Evolutionary conservation across 2,888 invertebrate genomes (phyloP).

Genomic region (Heliconius ethilla): DNA sequence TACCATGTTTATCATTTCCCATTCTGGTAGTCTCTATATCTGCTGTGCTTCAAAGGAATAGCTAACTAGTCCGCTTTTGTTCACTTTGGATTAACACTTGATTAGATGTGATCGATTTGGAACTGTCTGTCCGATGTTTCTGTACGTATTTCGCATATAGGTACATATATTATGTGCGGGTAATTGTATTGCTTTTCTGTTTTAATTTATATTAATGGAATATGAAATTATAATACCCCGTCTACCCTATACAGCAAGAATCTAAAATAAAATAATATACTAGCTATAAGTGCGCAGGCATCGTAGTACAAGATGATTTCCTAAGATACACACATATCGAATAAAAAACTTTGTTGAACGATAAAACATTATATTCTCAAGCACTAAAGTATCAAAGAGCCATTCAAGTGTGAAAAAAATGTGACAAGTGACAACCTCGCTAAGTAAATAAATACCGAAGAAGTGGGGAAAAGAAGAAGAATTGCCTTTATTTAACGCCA

Average conservation of each 20-base stretch:
- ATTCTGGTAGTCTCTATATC: conserved; percentile 10
- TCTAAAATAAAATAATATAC: too few relatives aligned
- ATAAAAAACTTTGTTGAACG: not conserved
- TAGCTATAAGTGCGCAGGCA: too few relatives aligned
- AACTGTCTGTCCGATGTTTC: not conserved
- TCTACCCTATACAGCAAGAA: too few relatives aligned
- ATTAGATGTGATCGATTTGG: conserved; percentile 35
- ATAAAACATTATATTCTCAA: not conserved
- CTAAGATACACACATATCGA: not conserved
- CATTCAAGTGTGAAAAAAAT: conserved; percentile 17
- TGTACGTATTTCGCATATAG: not conserved
- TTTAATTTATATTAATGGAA: not conserved
- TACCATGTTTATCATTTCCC: not conserved
- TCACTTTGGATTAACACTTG: conserved; percentile 38
- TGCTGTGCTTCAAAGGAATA: conserved; percentile 33
- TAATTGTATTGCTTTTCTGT: not conserved
- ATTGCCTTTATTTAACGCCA: conserved; percentile 35
- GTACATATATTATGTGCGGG: not conserved
- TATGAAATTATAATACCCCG: not conserved
- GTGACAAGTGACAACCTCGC: conserved; percentile 12
- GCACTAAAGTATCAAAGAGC: conserved; percentile 4
- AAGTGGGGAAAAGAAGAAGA: conserved; percentile 23
- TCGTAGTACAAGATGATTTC: not conserved
- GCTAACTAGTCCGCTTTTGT: conserved; percentile 32
- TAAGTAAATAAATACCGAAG: conserved; percentile 14